Base-by-base conservation (phyloP, 2,888 invertebrate species). In the Amphipoea lucens region DNA sequence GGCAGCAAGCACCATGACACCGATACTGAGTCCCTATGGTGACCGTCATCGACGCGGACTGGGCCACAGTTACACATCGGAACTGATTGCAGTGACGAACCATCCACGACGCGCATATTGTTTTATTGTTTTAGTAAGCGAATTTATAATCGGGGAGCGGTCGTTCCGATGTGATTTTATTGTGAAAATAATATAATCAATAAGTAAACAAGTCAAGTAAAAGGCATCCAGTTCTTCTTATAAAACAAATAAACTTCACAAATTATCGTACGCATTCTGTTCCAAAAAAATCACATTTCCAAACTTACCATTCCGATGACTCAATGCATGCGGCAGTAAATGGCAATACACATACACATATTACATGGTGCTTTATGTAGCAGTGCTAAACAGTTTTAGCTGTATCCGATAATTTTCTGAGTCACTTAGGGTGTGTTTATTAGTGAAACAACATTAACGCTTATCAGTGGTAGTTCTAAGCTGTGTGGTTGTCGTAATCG, bases 111-210 rank as follows among this genome's bases (percentile, higher is more conserved):
- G 92, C 93, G 91, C 92, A 91, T 88, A 91, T 93, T 91, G 91
- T 93, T 92, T 94, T 92, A 94, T 94, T 94, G 94, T 96, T 95
- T 94, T 95, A 96, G 95, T 96, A 90, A 90, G 93, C 94, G 90
- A 95, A 95, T 94, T 93, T 91, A 91, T 93, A 93, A 94, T 93
- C 92, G 94, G 91, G 85, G 93, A 90, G 89, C 94, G 95, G 96
- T 95, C 95, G 95, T 93, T 92, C 90, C 90, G 91, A 91, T 91
- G 92, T 91, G 87, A 87, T 81, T 89, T 86, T 75, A 71, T 81
- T 84, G 75, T 81, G 76, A 40, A 81, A 82, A 83, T 80, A 81
- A 68, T 63, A 62, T 45, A 29, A 51, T 11, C 66, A 63, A 75
- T 66, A 81, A 81, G 78, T 74, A 74, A 60, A 76, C 73, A 60